Conservation (phyloP, 1,140 invertebrate species). For the Pectinophora gossypiella region DNA sequence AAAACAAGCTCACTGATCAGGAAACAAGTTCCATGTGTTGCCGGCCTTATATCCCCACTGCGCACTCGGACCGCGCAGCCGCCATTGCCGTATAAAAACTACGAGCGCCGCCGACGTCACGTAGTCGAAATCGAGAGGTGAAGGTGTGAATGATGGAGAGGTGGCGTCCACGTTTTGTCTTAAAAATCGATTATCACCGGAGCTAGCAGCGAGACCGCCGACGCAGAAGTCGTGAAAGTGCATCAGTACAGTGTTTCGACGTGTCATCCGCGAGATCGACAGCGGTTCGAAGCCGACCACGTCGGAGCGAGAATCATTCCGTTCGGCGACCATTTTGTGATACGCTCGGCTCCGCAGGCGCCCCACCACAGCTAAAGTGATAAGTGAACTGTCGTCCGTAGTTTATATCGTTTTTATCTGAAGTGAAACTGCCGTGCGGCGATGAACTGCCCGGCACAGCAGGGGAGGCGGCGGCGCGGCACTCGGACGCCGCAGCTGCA, state of each 20-base stretch:
- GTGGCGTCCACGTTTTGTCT: conserved; percentile 63
- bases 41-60: conserved; percentile 54
- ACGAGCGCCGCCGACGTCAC: conserved; percentile 50
- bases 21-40: conserved; percentile 20
- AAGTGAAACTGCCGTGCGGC: conserved; percentile 5
- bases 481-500: background rate
- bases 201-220: conserved; percentile 69
- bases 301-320: background rate
- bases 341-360: conserved; percentile 39
- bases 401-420: conserved; percentile 7
- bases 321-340: conserved; percentile 58
- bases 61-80: conserved; percentile 47
- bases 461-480: conserved; percentile 33
- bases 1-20: conserved; percentile 4
- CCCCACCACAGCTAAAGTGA: conserved; percentile 39
- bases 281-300: conserved; percentile 53
- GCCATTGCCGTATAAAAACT: conserved; percentile 56
- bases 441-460: conserved; percentile 51
- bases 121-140: conserved; percentile 70
- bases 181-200: conserved; percentile 65
- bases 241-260: conserved; percentile 68
- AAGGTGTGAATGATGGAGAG: conserved; percentile 70
- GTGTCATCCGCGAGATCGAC: conserved; percentile 70
- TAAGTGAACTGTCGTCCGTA: conserved; percentile 54
- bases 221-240: conserved; percentile 62